phyloP scores from a whole-genome alignment of 2,797 vertebrate species.

The Petrocephalus sullivani region DNA sequence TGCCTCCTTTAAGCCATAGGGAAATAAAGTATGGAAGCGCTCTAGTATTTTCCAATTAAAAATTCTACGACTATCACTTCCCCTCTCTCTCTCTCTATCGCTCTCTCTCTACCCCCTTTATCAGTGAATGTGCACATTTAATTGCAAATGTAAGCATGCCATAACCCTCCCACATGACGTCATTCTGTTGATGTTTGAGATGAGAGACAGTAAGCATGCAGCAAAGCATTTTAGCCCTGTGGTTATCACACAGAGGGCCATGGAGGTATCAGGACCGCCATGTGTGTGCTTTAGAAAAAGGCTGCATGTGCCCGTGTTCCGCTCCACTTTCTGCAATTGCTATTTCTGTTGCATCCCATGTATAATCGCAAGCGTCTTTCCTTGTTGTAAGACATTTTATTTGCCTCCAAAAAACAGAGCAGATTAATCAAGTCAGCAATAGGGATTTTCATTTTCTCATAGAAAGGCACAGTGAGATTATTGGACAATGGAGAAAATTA shows the following conservation, averaged over 20 bases:
- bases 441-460: not conserved
- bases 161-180: not conserved
- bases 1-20: slow-evolving; percentile 12
- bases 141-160: slow-evolving; percentile 15
- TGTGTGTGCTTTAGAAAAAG: not conserved
- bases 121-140: slow-evolving; percentile 11
- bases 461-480: not conserved
- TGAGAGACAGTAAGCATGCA: not conserved
- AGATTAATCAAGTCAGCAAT: not conserved
- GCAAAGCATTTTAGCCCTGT: not conserved
- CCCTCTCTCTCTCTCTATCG: not conserved
- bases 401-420: not conserved
- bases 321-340: not conserved
- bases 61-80: not conserved
- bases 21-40: slow-evolving; percentile 15
- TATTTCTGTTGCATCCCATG: not conserved
- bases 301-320: not conserved
- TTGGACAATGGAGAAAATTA: not conserved
- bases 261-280: not conserved
- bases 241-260: not conserved
- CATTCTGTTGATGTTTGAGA: not conserved
- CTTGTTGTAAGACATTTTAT: not conserved
- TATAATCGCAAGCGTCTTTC: not conserved
- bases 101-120: not conserved
- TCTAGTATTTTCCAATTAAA: slow-evolving; percentile 13